Evolutionary conservation across 2,888 invertebrate species (phyloP), one percentile per base, ranked within the genome.

Genomic region (Phanerotoma sp.): DNA sequence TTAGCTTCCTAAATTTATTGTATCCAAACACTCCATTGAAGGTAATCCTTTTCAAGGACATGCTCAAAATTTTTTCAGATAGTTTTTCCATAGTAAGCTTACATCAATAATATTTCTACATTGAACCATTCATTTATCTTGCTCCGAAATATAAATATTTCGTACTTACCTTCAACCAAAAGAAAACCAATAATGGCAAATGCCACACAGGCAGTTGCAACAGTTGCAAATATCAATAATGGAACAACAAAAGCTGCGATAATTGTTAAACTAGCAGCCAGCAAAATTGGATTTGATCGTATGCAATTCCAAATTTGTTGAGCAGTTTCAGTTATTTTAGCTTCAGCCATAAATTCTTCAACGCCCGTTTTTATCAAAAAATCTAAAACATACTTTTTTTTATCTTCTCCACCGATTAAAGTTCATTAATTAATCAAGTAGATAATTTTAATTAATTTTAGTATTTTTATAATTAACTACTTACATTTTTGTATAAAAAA

Each of bases 151-250:
- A 25, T n/a, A 28, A 49, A n/a, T n/a, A 3, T 18, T 50, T 41
- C 13, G 28, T 5, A n/a, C 25, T 45, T 40, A 64, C 63, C 62
- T 58, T 61, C 55, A 6, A 64, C 54, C 5, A 64, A 21, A 10
- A 64, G 45, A 28, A 64, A 62, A 13, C 61, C 60, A 13, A 58
- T 58, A 33, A 64, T 61, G 40, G 56, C 60, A 41, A 62, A 61
- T 20, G 50, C 59, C n/a, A 62, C 54, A 7, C 58, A 61, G 18
- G 56, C 51, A 22, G 63, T 47, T 28, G 62, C 62, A 21, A 63
- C 54, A 11, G 54, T 44, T 55, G 62, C 56, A 35, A 64, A 63
- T n/a, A 60, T 35, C 11, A 56, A 42, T 18, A 62, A 32, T 42
- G 62, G 59, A 40, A 64, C 28, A 21, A 58, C 54, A 4, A 61